These are phyloP conservation scores for Geophilus truncorum DNA, from an alignment of 2,888 invertebrate genomes.

Conservation along the genomic window DNA sequence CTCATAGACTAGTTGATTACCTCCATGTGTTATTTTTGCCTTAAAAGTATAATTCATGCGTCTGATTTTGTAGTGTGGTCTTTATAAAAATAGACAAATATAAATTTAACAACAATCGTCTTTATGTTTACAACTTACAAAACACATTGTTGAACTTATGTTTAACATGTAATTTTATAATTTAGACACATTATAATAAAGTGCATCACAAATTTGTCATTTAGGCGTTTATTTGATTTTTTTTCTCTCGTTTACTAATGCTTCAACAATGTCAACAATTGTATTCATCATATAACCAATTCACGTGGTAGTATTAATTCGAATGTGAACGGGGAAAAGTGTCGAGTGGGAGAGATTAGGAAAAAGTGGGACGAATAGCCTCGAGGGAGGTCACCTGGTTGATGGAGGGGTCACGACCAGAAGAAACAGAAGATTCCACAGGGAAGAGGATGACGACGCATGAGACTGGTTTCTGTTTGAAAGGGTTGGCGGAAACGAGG, in stretches of 20 bases:
- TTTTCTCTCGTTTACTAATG: no score
- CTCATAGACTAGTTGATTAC: neutral
- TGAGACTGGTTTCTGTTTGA: neutral
- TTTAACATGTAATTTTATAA: no score
- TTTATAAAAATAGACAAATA: no score
- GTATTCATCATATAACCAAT: no score
- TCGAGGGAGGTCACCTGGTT: neutral
- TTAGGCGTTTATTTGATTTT: no score
- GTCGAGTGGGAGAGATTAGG: neutral
- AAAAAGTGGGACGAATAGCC: neutral
- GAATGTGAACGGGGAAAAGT: neutral
- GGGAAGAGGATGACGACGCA: neutral
- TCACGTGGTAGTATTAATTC: neutral
- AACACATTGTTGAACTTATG: no score
- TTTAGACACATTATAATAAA: no score
- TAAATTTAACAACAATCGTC: no score
- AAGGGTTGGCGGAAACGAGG: slow-evolving; percentile 10
- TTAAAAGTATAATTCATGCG: neutral
- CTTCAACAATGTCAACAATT: no score
- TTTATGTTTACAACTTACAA: no score
- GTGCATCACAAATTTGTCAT: no score
- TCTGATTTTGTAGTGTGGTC: no score
- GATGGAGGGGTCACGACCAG: neutral
- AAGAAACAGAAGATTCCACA: neutral
- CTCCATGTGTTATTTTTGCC: neutral